Conservation (phyloP, 1,140 invertebrate genomes). For the Drosophila carrolli region DNA sequence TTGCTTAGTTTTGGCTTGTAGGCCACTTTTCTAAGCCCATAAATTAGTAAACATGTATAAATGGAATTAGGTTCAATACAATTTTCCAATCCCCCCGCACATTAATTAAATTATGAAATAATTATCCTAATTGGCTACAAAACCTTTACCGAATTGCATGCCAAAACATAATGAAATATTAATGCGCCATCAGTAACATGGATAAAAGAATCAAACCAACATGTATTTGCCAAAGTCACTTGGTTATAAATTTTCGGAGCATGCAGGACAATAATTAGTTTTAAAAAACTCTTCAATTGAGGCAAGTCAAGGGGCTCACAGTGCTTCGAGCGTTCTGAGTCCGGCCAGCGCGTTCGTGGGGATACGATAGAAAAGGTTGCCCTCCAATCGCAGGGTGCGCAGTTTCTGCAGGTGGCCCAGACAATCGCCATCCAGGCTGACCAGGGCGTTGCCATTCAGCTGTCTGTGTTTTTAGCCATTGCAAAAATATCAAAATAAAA, state of each 20-base stretch:
- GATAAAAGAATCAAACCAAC: conserved; percentile 16
- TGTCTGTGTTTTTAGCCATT: conserved; percentile 86
- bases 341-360: conserved; percentile 87
- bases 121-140: conserved; percentile 55
- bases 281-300: conserved; percentile 7
- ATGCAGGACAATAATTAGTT: conserved; percentile 32
- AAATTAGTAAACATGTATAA: conserved; percentile 1
- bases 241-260: conserved; percentile 19
- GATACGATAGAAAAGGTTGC: conserved; percentile 88
- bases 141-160: conserved; percentile 28
- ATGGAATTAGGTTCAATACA: background rate
- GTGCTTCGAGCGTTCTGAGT: conserved; percentile 86
- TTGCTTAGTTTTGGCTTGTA: background rate
- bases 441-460: conserved; percentile 89
- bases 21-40: background rate
- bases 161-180: conserved; percentile 29
- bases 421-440: conserved; percentile 85
- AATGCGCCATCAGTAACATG: conserved; percentile 4
- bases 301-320: conserved; percentile 87
- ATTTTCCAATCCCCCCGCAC: conserved; percentile 24
- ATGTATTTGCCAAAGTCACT: conserved; percentile 13
- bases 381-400: conserved; percentile 88
- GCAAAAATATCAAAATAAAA: conserved; percentile 47
- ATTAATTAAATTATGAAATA: conserved; percentile 20
- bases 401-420: conserved; percentile 87